Conservation (phyloP, 2,888 invertebrate genomes). For the Trichopria drosophilae region DNA sequence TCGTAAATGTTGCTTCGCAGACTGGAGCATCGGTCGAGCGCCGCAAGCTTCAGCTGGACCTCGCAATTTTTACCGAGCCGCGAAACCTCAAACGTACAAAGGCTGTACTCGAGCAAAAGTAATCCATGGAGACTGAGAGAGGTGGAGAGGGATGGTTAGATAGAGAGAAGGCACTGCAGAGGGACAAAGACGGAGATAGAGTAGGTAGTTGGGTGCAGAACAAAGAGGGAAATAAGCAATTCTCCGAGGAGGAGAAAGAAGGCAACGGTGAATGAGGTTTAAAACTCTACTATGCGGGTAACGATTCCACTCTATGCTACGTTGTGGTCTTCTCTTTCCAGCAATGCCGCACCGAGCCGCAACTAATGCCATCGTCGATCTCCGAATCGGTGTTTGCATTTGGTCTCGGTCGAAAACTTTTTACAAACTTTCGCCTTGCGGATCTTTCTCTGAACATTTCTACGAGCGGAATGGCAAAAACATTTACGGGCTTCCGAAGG, state of each 20-base stretch:
- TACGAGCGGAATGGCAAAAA: slow-evolving; percentile 4
- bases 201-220: not conserved
- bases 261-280: slow-evolving; percentile 24
- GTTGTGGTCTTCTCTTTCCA: slow-evolving; percentile 11
- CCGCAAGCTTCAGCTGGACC: not conserved
- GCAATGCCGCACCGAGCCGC: slow-evolving; percentile 5
- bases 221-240: slow-evolving; percentile 16
- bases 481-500: slow-evolving; percentile 13
- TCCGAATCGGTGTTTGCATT: not conserved
- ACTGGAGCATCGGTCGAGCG: not conserved
- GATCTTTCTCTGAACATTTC: not conserved
- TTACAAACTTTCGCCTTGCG: slow-evolving; percentile 22
- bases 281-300: not conserved
- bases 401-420: slow-evolving; percentile 19
- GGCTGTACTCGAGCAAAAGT: too few relatives aligned
- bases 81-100: slow-evolving; percentile 4
- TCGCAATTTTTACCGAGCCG: slow-evolving; percentile 21
- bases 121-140: too few relatives aligned
- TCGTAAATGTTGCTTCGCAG: slow-evolving; percentile 12
- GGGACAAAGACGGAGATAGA: not conserved
- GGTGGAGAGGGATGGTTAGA: too few relatives aligned
- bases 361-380: slow-evolving; percentile 25
- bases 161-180: not conserved
- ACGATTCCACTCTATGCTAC: slow-evolving; percentile 14
- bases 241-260: not conserved